Evolutionary conservation across 2,888 invertebrate genomes (phyloP).

Genomic region (Archaeoteleia sp.): DNA sequence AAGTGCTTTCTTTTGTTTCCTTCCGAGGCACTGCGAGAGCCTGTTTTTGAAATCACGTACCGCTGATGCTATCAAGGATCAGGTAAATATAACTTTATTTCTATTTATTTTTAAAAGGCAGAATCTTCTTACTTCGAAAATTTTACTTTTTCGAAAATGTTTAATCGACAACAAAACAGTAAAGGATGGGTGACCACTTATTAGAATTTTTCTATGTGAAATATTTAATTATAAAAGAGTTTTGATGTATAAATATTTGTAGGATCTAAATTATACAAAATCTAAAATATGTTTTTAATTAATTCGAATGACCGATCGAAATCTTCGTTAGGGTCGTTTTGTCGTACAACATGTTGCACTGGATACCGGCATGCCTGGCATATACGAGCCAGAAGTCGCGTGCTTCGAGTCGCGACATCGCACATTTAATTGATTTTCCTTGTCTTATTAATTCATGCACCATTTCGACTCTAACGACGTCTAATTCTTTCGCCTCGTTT

Average conservation of each 20-base stretch:
- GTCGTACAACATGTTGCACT: background rate
- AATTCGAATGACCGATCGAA: too few species aligned
- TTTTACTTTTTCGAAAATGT: too few species aligned
- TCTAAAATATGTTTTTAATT: too few species aligned
- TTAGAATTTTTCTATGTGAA: too few species aligned
- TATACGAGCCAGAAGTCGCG: background rate
- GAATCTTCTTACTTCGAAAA: background rate
- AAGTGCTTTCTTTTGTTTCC: constrained; percentile 24
- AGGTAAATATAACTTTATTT: constrained; percentile 26
- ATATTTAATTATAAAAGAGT: too few species aligned
- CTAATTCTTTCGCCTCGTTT: constrained; percentile 24
- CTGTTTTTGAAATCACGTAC: constrained; percentile 37
- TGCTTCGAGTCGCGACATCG: background rate
- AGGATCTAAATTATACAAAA: too few species aligned
- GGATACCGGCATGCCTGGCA: too few species aligned
- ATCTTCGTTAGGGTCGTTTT: too few species aligned
- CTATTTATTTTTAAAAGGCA: constrained; percentile 16
- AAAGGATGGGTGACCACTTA: too few species aligned
- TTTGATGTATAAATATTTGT: too few species aligned
- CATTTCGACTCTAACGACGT: constrained; percentile 28
- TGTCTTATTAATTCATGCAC: constrained; percentile 23
- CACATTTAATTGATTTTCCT: constrained; percentile 31
- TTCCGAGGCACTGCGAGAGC: too few species aligned
- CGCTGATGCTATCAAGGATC: constrained; percentile 24
- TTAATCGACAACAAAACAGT: too few species aligned